Conservation (phyloP, 2,113 vertebrate species). For the Nannobrachium achirus region DNA sequence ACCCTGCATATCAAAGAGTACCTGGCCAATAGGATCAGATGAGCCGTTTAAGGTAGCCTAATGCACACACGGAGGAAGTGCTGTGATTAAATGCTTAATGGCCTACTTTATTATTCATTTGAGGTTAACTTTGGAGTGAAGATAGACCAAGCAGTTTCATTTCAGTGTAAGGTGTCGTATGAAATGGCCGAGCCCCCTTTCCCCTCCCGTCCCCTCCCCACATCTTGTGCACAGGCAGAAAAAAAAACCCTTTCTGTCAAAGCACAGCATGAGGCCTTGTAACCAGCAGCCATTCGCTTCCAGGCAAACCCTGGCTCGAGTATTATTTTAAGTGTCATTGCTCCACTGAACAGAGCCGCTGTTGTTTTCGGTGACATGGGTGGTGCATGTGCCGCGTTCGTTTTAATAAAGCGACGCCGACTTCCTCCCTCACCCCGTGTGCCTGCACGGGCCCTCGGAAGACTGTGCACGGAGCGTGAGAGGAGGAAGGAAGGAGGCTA, state of each 20-base stretch:
- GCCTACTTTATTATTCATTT: background rate
- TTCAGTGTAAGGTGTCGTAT: background rate
- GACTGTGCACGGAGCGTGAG: conserved; percentile 59
- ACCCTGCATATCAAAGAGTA: conserved; percentile 15
- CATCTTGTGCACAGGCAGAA: conserved; percentile 39
- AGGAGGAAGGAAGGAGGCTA: conserved; percentile 73
- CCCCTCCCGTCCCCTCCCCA: conserved; percentile 17
- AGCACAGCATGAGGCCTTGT: conserved; percentile 53
- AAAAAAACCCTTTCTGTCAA: conserved; percentile 49
- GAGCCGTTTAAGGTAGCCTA: too few relatives aligned
- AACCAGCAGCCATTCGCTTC: conserved; percentile 47
- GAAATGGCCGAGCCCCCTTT: background rate
- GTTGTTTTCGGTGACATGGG: conserved; percentile 70
- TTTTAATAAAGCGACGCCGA: conserved; percentile 75
- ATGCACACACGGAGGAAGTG: too few relatives aligned
- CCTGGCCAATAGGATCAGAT: conserved; percentile 16
- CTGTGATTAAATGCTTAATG: background rate
- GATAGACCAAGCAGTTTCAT: conserved; percentile 1
- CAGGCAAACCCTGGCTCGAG: conserved; percentile 50
- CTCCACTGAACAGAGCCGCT: conserved; percentile 62
- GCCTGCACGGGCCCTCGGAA: conserved; percentile 52
- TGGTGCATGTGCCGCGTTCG: conserved; percentile 56
- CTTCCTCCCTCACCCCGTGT: conserved; percentile 69
- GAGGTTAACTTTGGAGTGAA: background rate
- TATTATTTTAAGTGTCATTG: conserved; percentile 70